Percentiles rank a stretch among this genome's conserved stretches.
Conservation (phyloP, 1,140 invertebrate genomes). For the Drosophila erecta region DNA sequence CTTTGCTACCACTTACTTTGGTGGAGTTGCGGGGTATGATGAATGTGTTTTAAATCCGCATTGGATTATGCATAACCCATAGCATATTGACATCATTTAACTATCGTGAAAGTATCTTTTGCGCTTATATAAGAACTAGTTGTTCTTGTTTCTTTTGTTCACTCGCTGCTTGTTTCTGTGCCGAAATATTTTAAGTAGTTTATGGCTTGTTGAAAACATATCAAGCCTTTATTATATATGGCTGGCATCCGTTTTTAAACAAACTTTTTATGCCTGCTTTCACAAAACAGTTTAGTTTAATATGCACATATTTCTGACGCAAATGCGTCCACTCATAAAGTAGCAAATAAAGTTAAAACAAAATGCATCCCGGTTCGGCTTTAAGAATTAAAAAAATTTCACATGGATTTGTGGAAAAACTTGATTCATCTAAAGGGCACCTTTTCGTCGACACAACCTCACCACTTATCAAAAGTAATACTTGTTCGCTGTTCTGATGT, state of each 20-base stretch:
- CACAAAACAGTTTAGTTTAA: slow-evolving; percentile 15
- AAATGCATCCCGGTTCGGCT: too few species aligned
- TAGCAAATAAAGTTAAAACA: not conserved
- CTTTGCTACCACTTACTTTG: slow-evolving; percentile 22
- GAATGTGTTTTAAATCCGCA: not conserved
- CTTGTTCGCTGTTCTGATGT: slow-evolving; percentile 15
- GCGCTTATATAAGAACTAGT: not conserved
- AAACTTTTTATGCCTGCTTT: slow-evolving; percentile 12
- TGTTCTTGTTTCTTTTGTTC: not conserved
- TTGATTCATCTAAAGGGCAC: not conserved
- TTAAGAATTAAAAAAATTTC: too few species aligned
- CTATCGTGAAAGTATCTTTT: not conserved
- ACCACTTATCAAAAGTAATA: not conserved
- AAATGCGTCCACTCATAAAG: slow-evolving; percentile 13
- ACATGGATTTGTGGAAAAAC: too few species aligned
- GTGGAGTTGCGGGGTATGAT: slow-evolving; percentile 14
- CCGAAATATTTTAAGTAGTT: not conserved
- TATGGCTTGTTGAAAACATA: not conserved
- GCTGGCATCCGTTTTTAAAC: not conserved
- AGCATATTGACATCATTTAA: not conserved
- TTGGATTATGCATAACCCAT: not conserved
- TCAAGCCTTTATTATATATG: slow-evolving; percentile 2
- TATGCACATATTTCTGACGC: slow-evolving; percentile 31
- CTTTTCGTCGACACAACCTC: not conserved
- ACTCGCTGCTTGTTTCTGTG: not conserved